A percentile compares a stretch with the other conserved stretches of the same genome.
phyloP scores from a whole-genome alignment of 2,888 invertebrate species.

The Hermaeophaga mercurialis region DNA sequence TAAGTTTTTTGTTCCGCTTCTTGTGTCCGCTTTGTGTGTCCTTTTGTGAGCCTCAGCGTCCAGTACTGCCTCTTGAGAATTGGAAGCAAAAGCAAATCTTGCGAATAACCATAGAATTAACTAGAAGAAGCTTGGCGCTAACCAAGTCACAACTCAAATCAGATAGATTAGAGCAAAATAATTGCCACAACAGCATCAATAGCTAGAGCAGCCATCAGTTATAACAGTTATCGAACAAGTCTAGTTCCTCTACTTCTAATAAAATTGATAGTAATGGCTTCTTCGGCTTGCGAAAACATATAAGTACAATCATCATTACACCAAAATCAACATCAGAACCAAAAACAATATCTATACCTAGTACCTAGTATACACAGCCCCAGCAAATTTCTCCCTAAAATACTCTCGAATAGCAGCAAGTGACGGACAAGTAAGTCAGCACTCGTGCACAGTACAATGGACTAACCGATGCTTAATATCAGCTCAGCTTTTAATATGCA shows the following conservation, averaged over 20 bases:
- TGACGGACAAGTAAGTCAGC: constrained; percentile 55
- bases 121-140: constrained; percentile 27
- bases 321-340: neutral
- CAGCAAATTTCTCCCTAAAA: constrained; percentile 28
- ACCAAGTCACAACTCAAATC: constrained; percentile 4
- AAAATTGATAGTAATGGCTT: constrained; percentile 18
- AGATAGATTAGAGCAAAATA: constrained; percentile 1
- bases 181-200: constrained; percentile 25
- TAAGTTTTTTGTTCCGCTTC: constrained; percentile 66
- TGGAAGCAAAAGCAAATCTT: constrained; percentile 23
- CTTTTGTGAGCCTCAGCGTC: constrained; percentile 27
- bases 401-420: constrained; percentile 36
- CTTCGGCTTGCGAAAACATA: constrained; percentile 18
- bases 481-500: constrained; percentile 61
- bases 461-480: constrained; percentile 59
- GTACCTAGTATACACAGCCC: constrained; percentile 23
- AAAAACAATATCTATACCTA: constrained; percentile 15
- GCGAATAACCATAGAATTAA: constrained; percentile 35
- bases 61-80: constrained; percentile 20
- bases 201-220: constrained; percentile 1
- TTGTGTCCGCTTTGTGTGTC: constrained; percentile 44
- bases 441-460: constrained; percentile 59
- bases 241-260: neutral
- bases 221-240: neutral
- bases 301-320: constrained; percentile 18